A percentile compares a stretch with the other conserved stretches of the same genome.
phyloP scores from a whole-genome alignment of 1,140 invertebrate species.

The Trachymyrmex septentrionalis region DNA sequence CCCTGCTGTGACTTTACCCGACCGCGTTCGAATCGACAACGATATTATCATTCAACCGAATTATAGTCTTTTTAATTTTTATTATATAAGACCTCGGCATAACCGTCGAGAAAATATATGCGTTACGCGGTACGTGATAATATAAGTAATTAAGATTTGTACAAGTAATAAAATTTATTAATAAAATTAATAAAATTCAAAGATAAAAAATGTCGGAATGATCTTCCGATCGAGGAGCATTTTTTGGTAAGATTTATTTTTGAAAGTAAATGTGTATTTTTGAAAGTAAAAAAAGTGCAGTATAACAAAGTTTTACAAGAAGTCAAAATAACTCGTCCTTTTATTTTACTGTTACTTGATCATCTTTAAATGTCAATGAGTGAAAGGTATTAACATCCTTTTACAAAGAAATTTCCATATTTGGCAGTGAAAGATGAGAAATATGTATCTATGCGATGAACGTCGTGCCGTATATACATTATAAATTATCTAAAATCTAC shows the following conservation, averaged over 20 bases:
- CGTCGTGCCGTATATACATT: background rate
- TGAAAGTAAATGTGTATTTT: conserved; percentile 20
- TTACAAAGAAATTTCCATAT: conserved; percentile 11
- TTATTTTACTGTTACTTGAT: conserved; percentile 22
- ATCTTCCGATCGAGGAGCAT: background rate
- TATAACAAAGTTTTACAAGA: conserved; percentile 11
- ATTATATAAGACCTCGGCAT: background rate
- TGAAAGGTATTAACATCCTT: background rate
- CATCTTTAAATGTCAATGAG: background rate
- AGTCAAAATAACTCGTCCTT: background rate
- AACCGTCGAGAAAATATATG: background rate
- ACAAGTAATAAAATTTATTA: background rate
- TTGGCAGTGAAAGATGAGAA: conserved; percentile 39
- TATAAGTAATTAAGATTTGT: background rate
- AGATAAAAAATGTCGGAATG: background rate
- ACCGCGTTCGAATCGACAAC: conserved; percentile 34
- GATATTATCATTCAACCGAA: conserved; percentile 53
- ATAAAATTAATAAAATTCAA: background rate
- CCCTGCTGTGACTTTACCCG: conserved; percentile 79
- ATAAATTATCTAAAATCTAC: conserved; percentile 33
- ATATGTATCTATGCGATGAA: background rate
- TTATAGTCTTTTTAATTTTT: conserved; percentile 42
- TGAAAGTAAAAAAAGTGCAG: background rate
- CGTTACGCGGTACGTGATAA: background rate
- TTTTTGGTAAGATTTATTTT: conserved; percentile 3